phyloP scores from a whole-genome alignment of 1,140 invertebrate species.

The Anadara kagoshimensis region DNA sequence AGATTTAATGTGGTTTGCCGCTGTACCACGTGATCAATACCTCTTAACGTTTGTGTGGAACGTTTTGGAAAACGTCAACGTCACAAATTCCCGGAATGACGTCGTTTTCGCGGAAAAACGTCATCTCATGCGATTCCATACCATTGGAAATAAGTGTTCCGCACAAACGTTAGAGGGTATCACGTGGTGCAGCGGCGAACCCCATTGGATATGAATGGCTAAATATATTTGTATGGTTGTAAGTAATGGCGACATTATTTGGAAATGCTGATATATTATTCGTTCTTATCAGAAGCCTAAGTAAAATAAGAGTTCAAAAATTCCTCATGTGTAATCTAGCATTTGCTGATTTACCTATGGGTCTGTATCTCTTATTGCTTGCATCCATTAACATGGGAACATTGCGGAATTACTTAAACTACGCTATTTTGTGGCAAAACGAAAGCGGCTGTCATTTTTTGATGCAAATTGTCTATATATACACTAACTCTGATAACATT shows the following conservation, averaged over 20 bases:
- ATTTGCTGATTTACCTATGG: constrained; percentile 89
- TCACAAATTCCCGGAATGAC: too few species aligned
- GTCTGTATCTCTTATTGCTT: constrained; percentile 93
- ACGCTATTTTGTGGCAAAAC: constrained; percentile 97
- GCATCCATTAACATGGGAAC: constrained; percentile 97
- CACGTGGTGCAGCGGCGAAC: constrained; percentile 45
- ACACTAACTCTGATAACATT: constrained; percentile 98
- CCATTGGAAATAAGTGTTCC: too few species aligned
- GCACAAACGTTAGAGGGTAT: constrained; percentile 19
- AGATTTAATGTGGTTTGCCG: too few species aligned
- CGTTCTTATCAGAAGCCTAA: constrained; percentile 57
- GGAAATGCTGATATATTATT: constrained; percentile 89
- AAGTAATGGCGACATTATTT: constrained; percentile 79
- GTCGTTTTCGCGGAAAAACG: too few species aligned
- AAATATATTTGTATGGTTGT: constrained; percentile 87
- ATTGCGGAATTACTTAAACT: constrained; percentile 95
- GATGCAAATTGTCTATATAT: constrained; percentile 94
- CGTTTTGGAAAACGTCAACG: constrained; percentile 18
- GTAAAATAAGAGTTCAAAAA: constrained; percentile 82
- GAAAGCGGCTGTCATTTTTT: constrained; percentile 95
- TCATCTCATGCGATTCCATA: constrained; percentile 26
- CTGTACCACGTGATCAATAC: too few species aligned
- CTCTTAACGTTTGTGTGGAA: background rate
- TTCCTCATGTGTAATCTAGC: constrained; percentile 92
- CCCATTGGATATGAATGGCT: constrained; percentile 89